Evolutionary conservation across 2,113 vertebrate species (phyloP), one percentile per base, ranked within the genome.

Genomic region (Nymphicus hollandicus): DNA sequence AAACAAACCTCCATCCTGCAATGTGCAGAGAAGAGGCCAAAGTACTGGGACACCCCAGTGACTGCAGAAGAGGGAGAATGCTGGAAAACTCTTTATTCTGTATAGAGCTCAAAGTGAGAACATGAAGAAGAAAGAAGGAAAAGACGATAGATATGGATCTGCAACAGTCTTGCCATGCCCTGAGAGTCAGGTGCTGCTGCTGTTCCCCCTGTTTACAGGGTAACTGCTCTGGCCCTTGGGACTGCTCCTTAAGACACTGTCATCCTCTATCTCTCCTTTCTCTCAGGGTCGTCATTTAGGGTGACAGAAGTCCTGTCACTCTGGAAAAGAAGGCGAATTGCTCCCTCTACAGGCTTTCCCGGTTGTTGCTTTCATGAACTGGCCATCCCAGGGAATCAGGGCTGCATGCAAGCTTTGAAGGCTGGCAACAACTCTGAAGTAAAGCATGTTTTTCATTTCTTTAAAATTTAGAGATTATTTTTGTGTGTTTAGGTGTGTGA

Each of bases 341-440:
- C 92, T 94, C 94, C 96, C 96, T 94, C 93, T 97, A 39, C 73
- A 73, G 96, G 96, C 63, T 91, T 70, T 60, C 29, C 28, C 49
- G 53, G 44, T 76, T 43, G 73, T 63, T 91, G 90, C 88, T 72
- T 3, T 9, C 35, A 5, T 1, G 20, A 83, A 6, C 20, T 2
- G 13, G 29, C 37, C 44, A 10, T 25, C 8, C 29, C 29, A 13
- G 27, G 9, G 29, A 3, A 43, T 29, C 25, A 33, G 49, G 29
- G 46, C 49, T 27, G 56, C 31, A 3, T 3, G 13, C 41, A n/a
- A 49, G n/a, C 22, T 71, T 43, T 53, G 61, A 60, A 79, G 47
- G 41, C 41, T 44, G 49, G 28, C 10, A 66, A 47, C 64, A 88
- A 25, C 2, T 15, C 65, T 43, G 15, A 28, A 28, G 29, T 43